Evolutionary conservation across 2,113 vertebrate species (phyloP).

Genomic region (Aspidoscelis tigris): DNA sequence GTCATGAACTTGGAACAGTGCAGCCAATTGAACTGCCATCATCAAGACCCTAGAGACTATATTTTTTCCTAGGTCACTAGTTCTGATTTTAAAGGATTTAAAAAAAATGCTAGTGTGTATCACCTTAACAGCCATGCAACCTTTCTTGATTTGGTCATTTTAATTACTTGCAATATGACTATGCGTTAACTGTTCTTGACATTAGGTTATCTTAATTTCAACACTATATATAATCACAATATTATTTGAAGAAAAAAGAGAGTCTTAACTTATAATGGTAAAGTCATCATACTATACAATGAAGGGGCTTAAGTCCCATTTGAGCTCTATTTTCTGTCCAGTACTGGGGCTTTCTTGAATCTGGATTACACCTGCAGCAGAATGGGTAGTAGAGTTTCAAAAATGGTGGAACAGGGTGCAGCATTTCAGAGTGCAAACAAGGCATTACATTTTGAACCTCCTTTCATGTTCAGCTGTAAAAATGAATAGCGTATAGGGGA

Average conservation of each 20-base stretch:
- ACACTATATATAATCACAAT: no score
- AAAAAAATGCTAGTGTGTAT: neutral
- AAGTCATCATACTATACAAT: neutral
- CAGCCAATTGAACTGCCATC: conserved; percentile 43
- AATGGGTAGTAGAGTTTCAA: neutral
- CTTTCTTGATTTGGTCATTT: conserved; percentile 46
- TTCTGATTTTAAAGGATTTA: conserved; percentile 57
- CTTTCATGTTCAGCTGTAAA: neutral
- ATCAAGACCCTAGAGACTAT: conserved; percentile 49
- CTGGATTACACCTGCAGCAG: neutral
- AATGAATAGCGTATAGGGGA: neutral
- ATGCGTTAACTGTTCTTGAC: neutral
- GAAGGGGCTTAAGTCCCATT: neutral
- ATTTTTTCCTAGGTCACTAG: conserved; percentile 26
- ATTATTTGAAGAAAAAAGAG: neutral
- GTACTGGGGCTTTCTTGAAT: neutral
- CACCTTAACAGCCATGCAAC: conserved; percentile 31
- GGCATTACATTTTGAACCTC: neutral
- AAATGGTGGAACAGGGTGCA: neutral
- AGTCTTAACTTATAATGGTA: neutral
- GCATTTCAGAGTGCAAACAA: neutral
- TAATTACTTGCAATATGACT: conserved; percentile 12
- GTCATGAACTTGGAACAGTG: conserved; percentile 41
- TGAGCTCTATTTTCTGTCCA: neutral
- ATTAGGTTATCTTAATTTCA: neutral